Conservation (phyloP, 2,888 invertebrate genomes). For the Mechanitis mazaeus region DNA sequence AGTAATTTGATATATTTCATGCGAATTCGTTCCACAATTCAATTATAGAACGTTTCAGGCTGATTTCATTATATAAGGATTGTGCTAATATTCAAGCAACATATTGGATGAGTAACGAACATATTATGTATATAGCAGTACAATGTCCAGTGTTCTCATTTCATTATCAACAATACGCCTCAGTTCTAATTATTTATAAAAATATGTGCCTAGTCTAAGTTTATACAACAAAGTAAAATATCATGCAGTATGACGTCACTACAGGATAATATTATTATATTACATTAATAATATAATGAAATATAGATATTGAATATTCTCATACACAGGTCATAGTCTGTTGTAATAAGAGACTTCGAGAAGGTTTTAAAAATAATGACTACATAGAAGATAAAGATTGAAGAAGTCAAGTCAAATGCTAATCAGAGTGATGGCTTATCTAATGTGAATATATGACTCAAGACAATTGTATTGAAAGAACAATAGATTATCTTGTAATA, state of each 20-base stretch:
- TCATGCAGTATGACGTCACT: neutral
- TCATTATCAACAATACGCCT: neutral
- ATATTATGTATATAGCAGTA: constrained; percentile 29
- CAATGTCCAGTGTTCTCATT: neutral
- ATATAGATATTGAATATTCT: neutral
- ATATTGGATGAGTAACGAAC: neutral
- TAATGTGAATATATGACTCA: constrained; percentile 40
- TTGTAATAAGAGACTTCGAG: constrained; percentile 1
- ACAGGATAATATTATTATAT: neutral
- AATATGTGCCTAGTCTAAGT: neutral
- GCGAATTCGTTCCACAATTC: too few species aligned
- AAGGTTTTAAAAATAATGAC: neutral
- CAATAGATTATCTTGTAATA: constrained; percentile 42
- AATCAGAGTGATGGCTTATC: constrained; percentile 41
- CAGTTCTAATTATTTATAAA: neutral
- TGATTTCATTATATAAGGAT: too few species aligned
- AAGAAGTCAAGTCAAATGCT: constrained; percentile 39
- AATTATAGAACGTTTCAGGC: too few species aligned
- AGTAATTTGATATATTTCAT: too few species aligned
- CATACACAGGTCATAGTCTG: neutral
- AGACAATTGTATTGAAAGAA: constrained; percentile 46
- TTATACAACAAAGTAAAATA: neutral
- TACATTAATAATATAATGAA: too few species aligned
- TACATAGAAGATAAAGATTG: constrained; percentile 19
- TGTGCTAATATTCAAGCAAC: neutral